Evolutionary conservation across 2,888 invertebrate genomes (phyloP).

Genomic region (Hofmannophila pseudospretella): DNA sequence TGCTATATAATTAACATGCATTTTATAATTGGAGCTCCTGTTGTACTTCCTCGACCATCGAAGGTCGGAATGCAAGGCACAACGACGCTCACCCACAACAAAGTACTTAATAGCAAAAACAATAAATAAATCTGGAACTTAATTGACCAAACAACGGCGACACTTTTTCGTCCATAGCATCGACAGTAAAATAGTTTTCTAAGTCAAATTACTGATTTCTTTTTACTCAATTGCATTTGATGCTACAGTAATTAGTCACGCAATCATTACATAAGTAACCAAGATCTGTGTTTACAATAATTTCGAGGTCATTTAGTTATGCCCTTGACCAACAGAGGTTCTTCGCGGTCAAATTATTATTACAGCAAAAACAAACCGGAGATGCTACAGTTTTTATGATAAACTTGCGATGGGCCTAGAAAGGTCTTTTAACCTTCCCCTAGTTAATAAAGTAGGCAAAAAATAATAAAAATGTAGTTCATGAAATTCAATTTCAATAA

Average conservation of each 20-base stretch:
- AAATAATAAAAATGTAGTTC: too few relatives aligned
- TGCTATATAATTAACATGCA: constrained; percentile 46
- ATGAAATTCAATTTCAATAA: too few relatives aligned
- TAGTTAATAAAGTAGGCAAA: too few relatives aligned
- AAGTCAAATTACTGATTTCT: constrained; percentile 4
- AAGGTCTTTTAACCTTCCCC: too few relatives aligned
- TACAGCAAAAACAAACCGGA: constrained; percentile 30
- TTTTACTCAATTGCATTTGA: constrained; percentile 5
- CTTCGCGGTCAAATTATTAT: constrained; percentile 46
- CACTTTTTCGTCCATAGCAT: too few relatives aligned
- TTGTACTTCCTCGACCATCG: constrained; percentile 69
- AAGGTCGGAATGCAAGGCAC: constrained; percentile 60
- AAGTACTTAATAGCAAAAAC: too few relatives aligned
- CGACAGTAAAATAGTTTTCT: background rate
- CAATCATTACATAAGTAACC: constrained; percentile 36
- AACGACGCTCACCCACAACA: constrained; percentile 52
- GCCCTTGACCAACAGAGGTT: constrained; percentile 61
- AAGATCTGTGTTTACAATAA: constrained; percentile 39
- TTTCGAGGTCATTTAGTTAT: constrained; percentile 42
- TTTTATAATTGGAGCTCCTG: constrained; percentile 53
- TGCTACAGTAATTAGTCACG: constrained; percentile 37
- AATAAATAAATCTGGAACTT: too few relatives aligned
- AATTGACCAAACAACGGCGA: too few relatives aligned
- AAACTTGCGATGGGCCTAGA: background rate
- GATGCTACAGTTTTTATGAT: constrained; percentile 19